Percentiles rank a stretch among this genome's conserved stretches.
These are phyloP conservation scores for Ibycter americanus DNA, from an alignment of 2,797 vertebrate species.

Conservation along the genomic window DNA sequence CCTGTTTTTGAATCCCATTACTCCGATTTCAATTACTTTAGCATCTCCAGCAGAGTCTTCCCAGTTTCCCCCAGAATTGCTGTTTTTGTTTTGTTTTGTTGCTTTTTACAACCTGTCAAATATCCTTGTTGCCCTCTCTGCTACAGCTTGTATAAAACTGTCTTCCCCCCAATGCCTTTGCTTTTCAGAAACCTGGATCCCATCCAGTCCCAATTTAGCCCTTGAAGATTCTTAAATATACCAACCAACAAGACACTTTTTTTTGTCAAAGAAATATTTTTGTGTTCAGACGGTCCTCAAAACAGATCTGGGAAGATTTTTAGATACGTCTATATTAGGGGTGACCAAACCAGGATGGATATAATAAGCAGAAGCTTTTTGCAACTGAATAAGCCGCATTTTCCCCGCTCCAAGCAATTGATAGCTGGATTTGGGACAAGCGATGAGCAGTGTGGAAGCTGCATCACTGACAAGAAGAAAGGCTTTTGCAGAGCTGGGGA, in stretches of 20 bases:
- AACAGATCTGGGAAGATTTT: conserved; percentile 67
- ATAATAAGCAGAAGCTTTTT: conserved; percentile 42
- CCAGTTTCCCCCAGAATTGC: neutral
- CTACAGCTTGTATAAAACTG: neutral
- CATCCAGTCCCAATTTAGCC: conserved; percentile 29
- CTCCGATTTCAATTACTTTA: neutral
- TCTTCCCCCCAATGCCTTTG: neutral
- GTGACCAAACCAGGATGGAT: neutral
- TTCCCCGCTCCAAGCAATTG: neutral
- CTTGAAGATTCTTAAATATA: conserved; percentile 39
- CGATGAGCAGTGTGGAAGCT: neutral
- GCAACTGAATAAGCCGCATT: neutral
- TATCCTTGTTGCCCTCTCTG: neutral
- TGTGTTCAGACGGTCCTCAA: conserved; percentile 25
- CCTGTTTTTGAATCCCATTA: neutral
- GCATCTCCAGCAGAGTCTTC: neutral
- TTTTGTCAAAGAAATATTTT: conserved; percentile 42
- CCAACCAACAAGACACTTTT: conserved; percentile 32
- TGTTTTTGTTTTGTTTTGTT: fast-evolving
- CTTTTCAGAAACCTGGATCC: neutral
- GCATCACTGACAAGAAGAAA: neutral
- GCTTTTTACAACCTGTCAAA: neutral
- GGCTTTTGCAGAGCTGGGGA: neutral
- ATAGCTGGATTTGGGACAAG: neutral
- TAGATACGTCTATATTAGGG: conserved; percentile 29